Conservation (phyloP, 2,797 vertebrate species). For the Crenichthys baileyi region DNA sequence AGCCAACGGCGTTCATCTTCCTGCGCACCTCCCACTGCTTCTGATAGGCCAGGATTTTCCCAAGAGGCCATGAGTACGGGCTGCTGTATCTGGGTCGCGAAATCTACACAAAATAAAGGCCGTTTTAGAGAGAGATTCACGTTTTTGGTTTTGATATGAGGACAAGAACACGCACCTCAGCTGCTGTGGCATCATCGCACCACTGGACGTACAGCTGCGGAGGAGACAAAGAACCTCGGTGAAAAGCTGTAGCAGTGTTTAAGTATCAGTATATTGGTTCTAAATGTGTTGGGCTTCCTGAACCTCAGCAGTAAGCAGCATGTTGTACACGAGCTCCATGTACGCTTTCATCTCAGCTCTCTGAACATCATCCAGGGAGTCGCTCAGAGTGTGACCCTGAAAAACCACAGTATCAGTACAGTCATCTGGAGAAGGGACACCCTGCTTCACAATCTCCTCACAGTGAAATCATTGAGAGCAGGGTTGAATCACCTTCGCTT, state of each 20-base stretch:
- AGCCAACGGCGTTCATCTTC: conserved; percentile 97
- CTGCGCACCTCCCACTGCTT: conserved; percentile 95
- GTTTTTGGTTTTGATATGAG: not conserved
- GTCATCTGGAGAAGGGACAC: not conserved
- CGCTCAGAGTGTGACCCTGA: conserved; percentile 96
- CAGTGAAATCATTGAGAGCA: not conserved
- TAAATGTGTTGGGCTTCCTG: not conserved
- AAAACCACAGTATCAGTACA: conserved; percentile 9
- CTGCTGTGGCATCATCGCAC: conserved; percentile 94
- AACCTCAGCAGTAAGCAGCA: conserved; percentile 97
- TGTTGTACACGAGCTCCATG: conserved; percentile 99
- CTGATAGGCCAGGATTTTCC: conserved; percentile 92
- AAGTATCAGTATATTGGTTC: not conserved
- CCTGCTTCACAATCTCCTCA: not conserved
- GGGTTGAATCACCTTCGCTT: conserved; percentile 88
- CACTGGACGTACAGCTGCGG: conserved; percentile 94
- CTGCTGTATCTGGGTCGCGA: conserved; percentile 92
- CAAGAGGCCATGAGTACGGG: conserved; percentile 97
- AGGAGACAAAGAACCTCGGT: conserved; percentile 4
- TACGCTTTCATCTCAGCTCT: conserved; percentile 99
- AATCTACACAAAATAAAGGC: conserved; percentile 79
- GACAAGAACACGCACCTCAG: conserved; percentile 82
- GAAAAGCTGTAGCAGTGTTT: not conserved
- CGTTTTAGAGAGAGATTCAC: not conserved
- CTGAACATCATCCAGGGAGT: conserved; percentile 93